Evolutionary conservation across 2,888 invertebrate genomes (phyloP), one percentile per base, ranked within the genome.

Genomic region (Drosophila anceps): DNA sequence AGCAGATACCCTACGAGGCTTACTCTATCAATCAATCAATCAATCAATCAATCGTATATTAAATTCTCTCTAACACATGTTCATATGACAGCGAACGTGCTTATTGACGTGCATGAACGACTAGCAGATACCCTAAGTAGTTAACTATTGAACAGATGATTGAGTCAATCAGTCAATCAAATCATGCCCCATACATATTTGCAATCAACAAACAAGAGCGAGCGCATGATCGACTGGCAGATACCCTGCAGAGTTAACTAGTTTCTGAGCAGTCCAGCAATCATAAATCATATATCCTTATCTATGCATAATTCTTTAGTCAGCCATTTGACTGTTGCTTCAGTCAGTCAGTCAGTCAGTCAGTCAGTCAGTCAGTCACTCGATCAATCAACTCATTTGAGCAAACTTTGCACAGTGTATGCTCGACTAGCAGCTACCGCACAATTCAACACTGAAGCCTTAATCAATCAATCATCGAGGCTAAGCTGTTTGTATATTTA

Each of bases 401-500:
- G 10, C 33, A 33, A 33, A 33, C 24, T 24, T 4, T 24, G 24
- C 24, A 2, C 24, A 33, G 33, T 33, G 1, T 33, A 33, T 37
- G 37, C 13, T 37, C 15, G n/a, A 46, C n/a, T 46, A 9, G 15
- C n/a, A 4, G 31, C 18, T 48, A 29, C 48, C 31, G 31, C 20
- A 7, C 4, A 33, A 13, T 13, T 13, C 0, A 4, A 20, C 8
- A 18, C 4, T 50, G 1, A 8, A 12, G 18, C 18, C 20, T 50
- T 13, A 18, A 33, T 50, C 31, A 50, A 50, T 50, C 48, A 50
- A 50, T 50, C 48, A 31, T 50, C 8, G 18, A 31, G 1, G 29
- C 10, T 50, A 31, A 53, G 24, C 37, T 53, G 13, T 53, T 37
- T 53, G 35, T 13, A 13, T 29, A 20, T n/a, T 43, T 55, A 18